Evolutionary conservation across 2,888 invertebrate species (phyloP).

Genomic region (Drosophila barbarae): DNA sequence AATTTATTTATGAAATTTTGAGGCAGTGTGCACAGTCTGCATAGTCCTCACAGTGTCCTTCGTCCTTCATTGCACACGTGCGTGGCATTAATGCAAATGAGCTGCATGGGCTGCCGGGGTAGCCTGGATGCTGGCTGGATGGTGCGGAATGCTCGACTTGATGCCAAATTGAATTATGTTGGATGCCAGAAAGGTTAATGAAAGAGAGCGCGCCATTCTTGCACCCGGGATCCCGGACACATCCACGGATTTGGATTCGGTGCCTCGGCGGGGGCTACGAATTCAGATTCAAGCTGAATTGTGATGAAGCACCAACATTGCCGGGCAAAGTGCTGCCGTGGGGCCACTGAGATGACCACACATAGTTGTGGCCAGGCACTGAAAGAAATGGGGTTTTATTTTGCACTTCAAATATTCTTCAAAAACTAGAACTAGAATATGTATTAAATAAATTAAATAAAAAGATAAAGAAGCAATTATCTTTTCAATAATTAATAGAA

Average conservation of each 20-base stretch:
- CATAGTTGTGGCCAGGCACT: constrained; percentile 17
- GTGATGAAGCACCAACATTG: constrained; percentile 40
- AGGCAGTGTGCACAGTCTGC: constrained; percentile 20
- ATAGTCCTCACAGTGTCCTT: background rate
- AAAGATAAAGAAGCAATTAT: background rate
- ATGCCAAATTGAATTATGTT: constrained; percentile 70
- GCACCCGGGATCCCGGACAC: constrained; percentile 6
- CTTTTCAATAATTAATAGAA: background rate
- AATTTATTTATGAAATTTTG: constrained; percentile 57
- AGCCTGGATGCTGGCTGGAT: constrained; percentile 1
- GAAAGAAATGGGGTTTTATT: background rate
- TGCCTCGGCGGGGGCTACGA: constrained; percentile 12
- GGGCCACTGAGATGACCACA: constrained; percentile 34
- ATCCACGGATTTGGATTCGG: constrained; percentile 26
- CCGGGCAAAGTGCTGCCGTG: constrained; percentile 18
- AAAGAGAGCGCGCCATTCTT: constrained; percentile 43
- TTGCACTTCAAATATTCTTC: background rate
- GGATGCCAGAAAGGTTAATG: constrained; percentile 72
- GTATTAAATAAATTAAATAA: background rate
- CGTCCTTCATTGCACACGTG: constrained; percentile 51
- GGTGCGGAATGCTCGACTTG: constrained; percentile 44
- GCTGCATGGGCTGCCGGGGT: constrained; percentile 8
- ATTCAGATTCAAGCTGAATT: constrained; percentile 46
- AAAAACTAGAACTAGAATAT: background rate
- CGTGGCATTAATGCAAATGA: constrained; percentile 66